Percentiles rank a stretch among this genome's conserved stretches.
These are phyloP conservation scores for Tetragonisca angustula DNA, from an alignment of 2,888 invertebrate species.

Conservation along the genomic window DNA sequence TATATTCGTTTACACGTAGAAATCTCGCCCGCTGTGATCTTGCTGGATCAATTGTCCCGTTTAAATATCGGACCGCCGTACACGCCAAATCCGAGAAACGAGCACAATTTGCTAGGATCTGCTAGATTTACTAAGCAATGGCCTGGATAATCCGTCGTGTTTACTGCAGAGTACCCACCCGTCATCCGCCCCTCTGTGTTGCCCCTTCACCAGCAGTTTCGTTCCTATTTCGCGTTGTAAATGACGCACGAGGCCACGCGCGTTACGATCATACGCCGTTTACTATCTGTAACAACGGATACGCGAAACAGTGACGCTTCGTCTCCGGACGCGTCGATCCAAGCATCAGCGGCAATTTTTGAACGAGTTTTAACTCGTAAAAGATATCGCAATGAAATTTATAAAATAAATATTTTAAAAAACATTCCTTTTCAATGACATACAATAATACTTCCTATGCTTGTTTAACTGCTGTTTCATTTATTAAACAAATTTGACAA, in stretches of 20 bases:
- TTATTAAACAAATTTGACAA: too few relatives aligned
- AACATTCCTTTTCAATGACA: too few relatives aligned
- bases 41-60: slow-evolving; percentile 51
- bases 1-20: slow-evolving; percentile 56
- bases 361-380: too few relatives aligned
- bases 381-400: too few relatives aligned
- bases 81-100: slow-evolving; percentile 62
- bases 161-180: slow-evolving; percentile 54
- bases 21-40: slow-evolving; percentile 34
- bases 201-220: slow-evolving; percentile 23
- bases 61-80: slow-evolving; percentile 66
- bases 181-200: slow-evolving; percentile 15
- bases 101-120: slow-evolving; percentile 71
- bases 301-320: not conserved
- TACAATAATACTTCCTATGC: too few relatives aligned
- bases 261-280: slow-evolving; percentile 27
- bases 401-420: too few relatives aligned
- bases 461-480: too few relatives aligned
- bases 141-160: slow-evolving; percentile 73
- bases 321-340: not conserved
- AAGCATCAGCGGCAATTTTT: too few relatives aligned
- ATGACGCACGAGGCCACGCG: slow-evolving; percentile 29
- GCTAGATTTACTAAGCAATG: slow-evolving; percentile 76
- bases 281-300: not conserved
- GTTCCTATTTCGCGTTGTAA: slow-evolving; percentile 45